Base-by-base conservation (phyloP, 2,797 vertebrate genomes). In the Cossypha niveicapilla region DNA sequence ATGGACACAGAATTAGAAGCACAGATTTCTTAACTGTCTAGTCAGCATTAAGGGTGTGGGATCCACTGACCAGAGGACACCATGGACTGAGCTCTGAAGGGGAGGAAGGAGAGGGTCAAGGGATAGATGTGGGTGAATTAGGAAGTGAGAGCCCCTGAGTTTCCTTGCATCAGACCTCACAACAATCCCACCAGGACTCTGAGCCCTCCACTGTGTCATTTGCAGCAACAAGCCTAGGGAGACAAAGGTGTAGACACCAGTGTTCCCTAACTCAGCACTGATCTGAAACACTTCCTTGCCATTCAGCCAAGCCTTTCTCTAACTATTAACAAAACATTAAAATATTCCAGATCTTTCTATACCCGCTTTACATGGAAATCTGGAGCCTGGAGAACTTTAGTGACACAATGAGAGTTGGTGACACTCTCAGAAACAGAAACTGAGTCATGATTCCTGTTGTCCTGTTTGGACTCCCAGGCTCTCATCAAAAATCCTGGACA, bases 401-500 rank as follows among this genome's bases (percentile, higher is more conserved):
- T 66, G 90, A 45, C 57, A 80, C 0, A 0, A 58, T 8, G 11
- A 58, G 75, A 79, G 42, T 10, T 3, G 2, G 57, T 65, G 78
- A 71, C 58, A 28, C 32, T 54, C 10, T 88, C 30, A 74, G 80
- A 32, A 92, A 56, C 13, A 89, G 68, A 91, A 89, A 88, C 14
- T 11, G 50, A 75, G 83, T 57, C 9, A 2, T 19, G 47, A 60
- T 57, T 91, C 42, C 35, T 85, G 56, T 78, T 82, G 73, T 86
- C 74, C 51, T 11, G 3, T 72, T 71, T 77, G 72, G 93, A 90
- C 78, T 94, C 67, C 86, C 86, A 93, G 60, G 27, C 86, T 37
- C 41, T 86, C 94, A 86, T 93, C 92, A 94, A 96, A 94, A 76
- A 92, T 47, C 51, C 45, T 39, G 60, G 74, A 61, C 77, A 94